A percentile compares a stretch with the other conserved stretches of the same genome.
Evolutionary conservation across 2,113 vertebrate species (phyloP).

Genomic region (Myodes glareolus): DNA sequence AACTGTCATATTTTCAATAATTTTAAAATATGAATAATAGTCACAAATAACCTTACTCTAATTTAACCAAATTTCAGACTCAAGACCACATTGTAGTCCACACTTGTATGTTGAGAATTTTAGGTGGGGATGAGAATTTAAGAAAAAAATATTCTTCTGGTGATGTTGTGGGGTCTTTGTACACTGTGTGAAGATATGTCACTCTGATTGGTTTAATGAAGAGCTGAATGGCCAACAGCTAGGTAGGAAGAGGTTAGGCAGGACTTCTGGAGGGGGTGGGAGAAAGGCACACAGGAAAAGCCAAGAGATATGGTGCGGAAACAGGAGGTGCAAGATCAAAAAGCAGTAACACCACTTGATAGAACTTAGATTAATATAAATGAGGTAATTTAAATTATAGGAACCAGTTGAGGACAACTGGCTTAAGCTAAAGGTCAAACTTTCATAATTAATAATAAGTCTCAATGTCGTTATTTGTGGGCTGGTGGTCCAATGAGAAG

Average conservation of each 20-base stretch:
- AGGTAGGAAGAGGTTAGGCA: background rate
- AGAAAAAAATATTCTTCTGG: background rate
- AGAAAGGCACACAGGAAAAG: background rate
- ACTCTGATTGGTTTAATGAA: background rate
- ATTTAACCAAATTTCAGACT: background rate
- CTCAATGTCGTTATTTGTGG: background rate
- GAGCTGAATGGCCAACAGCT: background rate
- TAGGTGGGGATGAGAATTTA: background rate
- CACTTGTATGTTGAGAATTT: background rate
- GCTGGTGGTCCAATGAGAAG: background rate
- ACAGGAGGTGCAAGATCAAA: background rate
- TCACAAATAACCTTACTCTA: background rate
- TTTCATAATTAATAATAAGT: background rate
- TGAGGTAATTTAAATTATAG: background rate
- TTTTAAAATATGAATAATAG: background rate
- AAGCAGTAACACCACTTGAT: background rate
- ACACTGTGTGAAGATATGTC: background rate
- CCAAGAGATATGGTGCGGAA: accelerated
- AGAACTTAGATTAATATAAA: background rate
- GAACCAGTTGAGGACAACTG: background rate
- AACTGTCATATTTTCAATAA: background rate
- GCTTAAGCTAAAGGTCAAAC: background rate
- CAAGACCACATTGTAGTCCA: background rate
- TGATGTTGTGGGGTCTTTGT: background rate
- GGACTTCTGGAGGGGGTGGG: background rate